phyloP scores from a whole-genome alignment of 2,888 invertebrate species.

The Spodoptera picta region DNA sequence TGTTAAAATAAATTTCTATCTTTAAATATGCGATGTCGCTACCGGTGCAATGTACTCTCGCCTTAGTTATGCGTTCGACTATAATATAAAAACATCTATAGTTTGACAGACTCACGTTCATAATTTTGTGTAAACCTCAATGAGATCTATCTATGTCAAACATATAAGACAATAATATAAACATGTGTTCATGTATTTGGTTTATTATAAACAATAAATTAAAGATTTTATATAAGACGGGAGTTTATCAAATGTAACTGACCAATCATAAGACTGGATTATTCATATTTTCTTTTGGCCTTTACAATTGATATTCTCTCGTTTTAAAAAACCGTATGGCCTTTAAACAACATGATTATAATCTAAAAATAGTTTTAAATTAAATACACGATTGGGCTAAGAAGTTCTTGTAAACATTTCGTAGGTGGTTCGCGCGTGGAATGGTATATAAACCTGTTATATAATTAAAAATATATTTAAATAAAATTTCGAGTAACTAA shows the following conservation, averaged over 20 bases:
- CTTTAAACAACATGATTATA: conserved; percentile 64
- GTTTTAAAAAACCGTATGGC: conserved; percentile 62
- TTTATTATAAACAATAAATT: conserved; percentile 66
- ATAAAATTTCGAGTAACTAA: conserved; percentile 36
- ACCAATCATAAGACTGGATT: conserved; percentile 2
- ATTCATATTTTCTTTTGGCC: conserved; percentile 23
- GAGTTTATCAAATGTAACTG: conserved; percentile 23
- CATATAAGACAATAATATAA: conserved; percentile 49
- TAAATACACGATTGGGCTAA: conserved; percentile 57
- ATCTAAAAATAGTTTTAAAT: conserved; percentile 59
- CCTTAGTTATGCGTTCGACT: conserved; percentile 42
- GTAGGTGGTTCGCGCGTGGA: conserved; percentile 67
- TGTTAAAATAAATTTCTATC: conserved; percentile 26
- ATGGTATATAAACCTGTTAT: conserved; percentile 65
- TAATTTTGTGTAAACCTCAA: conserved; percentile 30
- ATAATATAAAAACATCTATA: conserved; percentile 44
- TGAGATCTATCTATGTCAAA: conserved; percentile 53
- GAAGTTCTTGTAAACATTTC: conserved; percentile 49
- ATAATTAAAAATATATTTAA: conserved; percentile 19
- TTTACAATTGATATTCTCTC: conserved; percentile 28
- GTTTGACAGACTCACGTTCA: conserved; percentile 49
- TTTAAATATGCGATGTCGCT: conserved; percentile 31
- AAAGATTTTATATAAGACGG: conserved; percentile 39
- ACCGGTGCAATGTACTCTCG: conserved; percentile 43
- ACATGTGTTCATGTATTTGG: conserved; percentile 66